Evolutionary conservation across 2,888 invertebrate genomes (phyloP), one percentile per base, ranked within the genome.

Genomic region (Leptopterna dolabrata): DNA sequence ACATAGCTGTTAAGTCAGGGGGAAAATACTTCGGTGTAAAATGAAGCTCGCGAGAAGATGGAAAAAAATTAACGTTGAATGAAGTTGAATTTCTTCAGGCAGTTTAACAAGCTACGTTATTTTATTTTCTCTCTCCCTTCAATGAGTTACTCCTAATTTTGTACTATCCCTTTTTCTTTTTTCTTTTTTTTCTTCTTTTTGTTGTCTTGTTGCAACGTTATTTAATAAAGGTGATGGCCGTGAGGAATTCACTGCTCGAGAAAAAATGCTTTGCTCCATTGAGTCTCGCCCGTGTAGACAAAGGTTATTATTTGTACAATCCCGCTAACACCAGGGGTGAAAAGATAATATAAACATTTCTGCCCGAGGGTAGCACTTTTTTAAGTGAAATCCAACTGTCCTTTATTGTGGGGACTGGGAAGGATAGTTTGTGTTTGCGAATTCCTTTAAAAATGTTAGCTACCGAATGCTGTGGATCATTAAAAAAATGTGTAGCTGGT

Each of bases 181-280:
- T 27, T 19, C 9, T n/a, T n/a, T n/a, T n/a, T n/a, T n/a, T n/a
- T n/a, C n/a, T n/a, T n/a, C n/a, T n/a, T n/a, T n/a, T n/a, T n/a
- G n/a, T n/a, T n/a, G n/a, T n/a, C n/a, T n/a, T n/a, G n/a, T 63
- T 24, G 63, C 63, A 63, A 63, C 24, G 24, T 63, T 63, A 63
- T 63, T 63, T 47, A 63, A 63, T 63, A 63, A 63, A 63, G 63
- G 63, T 63, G 63, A 63, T 63, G 63, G 63, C 24, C 63, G n/a
- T 19, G 24, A 63, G 63, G 63, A 24, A 63, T 63, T 63, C 63
- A 24, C 24, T 24, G 63, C 63, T 63, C 24, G 24, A 63, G 19
- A 27, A 63, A n/a, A 63, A 63, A 63, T 63, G 63, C 27, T 63
- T 63, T 63, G 27, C 63, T 63, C 19, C 63, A 63, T 63, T 63